These are phyloP conservation scores for Sigmodon hispidus DNA, from an alignment of 2,113 vertebrate species.

Conservation along the genomic window DNA sequence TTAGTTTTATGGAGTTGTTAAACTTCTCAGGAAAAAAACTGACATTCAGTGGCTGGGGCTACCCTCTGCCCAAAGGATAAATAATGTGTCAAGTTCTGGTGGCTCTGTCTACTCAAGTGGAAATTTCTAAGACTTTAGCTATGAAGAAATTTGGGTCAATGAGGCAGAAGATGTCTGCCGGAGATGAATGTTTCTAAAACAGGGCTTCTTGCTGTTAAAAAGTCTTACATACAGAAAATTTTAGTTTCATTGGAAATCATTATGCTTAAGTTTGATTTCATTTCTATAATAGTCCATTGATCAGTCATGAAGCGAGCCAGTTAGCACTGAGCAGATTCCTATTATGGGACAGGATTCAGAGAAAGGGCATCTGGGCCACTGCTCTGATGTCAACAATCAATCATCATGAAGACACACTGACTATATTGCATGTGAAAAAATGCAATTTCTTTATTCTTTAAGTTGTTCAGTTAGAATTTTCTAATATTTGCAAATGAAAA, in stretches of 20 bases:
- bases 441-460: neutral
- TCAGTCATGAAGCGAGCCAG: rapidly evolving
- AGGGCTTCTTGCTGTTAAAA: neutral
- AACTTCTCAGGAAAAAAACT: neutral
- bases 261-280: neutral
- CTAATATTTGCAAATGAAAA: neutral
- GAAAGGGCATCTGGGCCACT: neutral
- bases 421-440: neutral
- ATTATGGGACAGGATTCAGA: neutral
- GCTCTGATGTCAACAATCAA: neutral
- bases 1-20: neutral
- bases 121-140: neutral
- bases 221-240: neutral
- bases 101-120: too few relatives aligned
- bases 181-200: neutral
- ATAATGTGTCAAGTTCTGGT: neutral
- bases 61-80: neutral
- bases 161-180: neutral
- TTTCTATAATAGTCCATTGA: neutral
- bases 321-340: neutral
- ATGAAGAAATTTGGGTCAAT: neutral
- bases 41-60: neutral
- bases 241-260: neutral
- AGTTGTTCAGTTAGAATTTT: neutral
- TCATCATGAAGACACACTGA: neutral